A percentile compares a stretch with the other conserved stretches of the same genome.
Conservation (phyloP, 2,113 vertebrate genomes). For the Ctenodactylus gundi region DNA sequence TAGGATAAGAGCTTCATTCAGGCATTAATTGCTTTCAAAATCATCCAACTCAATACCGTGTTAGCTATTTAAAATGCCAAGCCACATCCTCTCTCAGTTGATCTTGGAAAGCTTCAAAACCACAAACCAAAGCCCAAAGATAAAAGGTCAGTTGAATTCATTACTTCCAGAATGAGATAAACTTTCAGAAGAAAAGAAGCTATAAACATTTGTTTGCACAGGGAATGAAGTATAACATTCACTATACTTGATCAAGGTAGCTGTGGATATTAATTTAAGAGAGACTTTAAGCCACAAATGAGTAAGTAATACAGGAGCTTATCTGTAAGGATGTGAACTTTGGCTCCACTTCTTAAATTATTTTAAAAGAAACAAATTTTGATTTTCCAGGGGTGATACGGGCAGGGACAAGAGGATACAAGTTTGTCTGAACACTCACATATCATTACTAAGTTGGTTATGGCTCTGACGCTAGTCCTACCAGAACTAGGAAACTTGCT, state of each 20-base stretch:
- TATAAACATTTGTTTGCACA: constrained; percentile 37
- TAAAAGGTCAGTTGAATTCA: constrained; percentile 79
- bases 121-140: constrained; percentile 79
- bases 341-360: background rate
- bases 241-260: background rate
- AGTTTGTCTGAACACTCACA: background rate
- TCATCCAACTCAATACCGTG: constrained; percentile 70
- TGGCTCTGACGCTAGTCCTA: background rate
- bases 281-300: background rate
- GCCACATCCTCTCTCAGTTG: constrained; percentile 74
- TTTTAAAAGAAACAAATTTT: background rate
- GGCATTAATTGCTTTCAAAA: constrained; percentile 79
- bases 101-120: constrained; percentile 81
- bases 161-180: constrained; percentile 71
- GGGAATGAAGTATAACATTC: background rate
- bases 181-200: constrained; percentile 60
- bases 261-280: background rate
- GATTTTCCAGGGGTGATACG: background rate
- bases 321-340: background rate
- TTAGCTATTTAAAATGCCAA: constrained; percentile 80
- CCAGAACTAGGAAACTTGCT: background rate
- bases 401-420: background rate
- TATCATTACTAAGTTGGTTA: background rate
- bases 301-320: background rate
- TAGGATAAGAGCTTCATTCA: constrained; percentile 67